These are phyloP conservation scores for Thinocorus orbignyianus DNA, from an alignment of 2,113 vertebrate species.

Conservation along the genomic window DNA sequence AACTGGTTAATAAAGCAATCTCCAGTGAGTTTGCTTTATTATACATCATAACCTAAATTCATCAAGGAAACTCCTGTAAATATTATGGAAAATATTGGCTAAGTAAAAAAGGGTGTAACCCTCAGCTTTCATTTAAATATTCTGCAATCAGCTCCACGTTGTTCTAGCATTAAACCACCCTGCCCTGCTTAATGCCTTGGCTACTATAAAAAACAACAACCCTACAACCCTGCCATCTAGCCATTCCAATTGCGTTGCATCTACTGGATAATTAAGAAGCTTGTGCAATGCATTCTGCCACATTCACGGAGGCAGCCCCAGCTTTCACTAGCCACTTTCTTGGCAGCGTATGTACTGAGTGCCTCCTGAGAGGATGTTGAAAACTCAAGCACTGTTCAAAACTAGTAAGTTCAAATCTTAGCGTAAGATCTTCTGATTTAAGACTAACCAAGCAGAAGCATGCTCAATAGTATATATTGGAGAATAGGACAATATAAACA, in stretches of 20 bases:
- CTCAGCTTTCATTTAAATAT: neutral
- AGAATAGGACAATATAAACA: neutral
- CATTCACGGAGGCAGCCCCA: neutral
- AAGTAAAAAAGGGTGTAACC: neutral
- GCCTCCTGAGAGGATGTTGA: neutral
- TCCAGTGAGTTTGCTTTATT: neutral
- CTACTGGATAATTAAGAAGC: neutral
- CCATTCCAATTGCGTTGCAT: neutral
- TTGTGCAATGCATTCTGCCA: neutral
- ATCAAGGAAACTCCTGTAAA: conserved; percentile 12
- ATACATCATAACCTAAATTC: conserved; percentile 4
- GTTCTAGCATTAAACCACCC: neutral
- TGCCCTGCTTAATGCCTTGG: neutral
- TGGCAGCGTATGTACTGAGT: neutral
- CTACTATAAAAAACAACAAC: neutral
- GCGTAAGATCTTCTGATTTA: neutral
- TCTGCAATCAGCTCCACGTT: neutral
- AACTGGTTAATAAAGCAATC: conserved; percentile 26
- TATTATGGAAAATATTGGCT: conserved; percentile 7
- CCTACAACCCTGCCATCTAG: neutral
- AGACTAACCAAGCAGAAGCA: neutral
- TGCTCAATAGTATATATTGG: neutral
- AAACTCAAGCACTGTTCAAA: neutral
- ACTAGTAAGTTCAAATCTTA: neutral
- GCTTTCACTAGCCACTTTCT: neutral